These are phyloP conservation scores for Diorhabda carinulata DNA, from an alignment of 1,140 invertebrate species.

Conservation along the genomic window DNA sequence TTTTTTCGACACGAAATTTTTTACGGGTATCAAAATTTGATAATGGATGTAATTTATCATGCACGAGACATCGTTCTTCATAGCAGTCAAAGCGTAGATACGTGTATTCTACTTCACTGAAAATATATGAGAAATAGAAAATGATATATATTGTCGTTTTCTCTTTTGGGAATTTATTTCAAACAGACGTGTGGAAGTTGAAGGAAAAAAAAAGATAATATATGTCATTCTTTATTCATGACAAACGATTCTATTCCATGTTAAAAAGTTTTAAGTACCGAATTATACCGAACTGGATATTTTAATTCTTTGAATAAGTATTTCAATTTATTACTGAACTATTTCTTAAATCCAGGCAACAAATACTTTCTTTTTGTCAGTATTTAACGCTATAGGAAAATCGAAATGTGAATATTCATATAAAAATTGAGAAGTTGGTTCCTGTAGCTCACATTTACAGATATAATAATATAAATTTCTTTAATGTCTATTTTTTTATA, in stretches of 20 bases:
- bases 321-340: too few relatives aligned
- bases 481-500: too few relatives aligned
- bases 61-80: not conserved
- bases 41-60: slow-evolving; percentile 1
- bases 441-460: too few relatives aligned
- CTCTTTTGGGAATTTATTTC: not conserved
- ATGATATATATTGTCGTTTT: slow-evolving; percentile 3
- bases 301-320: too few relatives aligned
- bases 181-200: slow-evolving; percentile 1
- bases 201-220: slow-evolving; percentile 1
- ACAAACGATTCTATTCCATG: slow-evolving; percentile 2
- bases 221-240: not conserved
- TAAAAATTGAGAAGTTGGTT: too few relatives aligned
- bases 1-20: not conserved
- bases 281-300: too few relatives aligned
- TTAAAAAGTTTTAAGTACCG: not conserved
- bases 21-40: not conserved
- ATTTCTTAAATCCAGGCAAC: too few relatives aligned
- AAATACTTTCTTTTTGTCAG: too few relatives aligned
- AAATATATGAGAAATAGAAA: slow-evolving; percentile 3
- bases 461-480: too few relatives aligned
- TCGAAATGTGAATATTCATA: too few relatives aligned
- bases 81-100: not conserved
- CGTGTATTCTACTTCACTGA: not conserved
- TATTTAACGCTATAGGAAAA: too few relatives aligned